Evolutionary conservation across 2,888 invertebrate species (phyloP).

Genomic region (Eristalis pertinax): DNA sequence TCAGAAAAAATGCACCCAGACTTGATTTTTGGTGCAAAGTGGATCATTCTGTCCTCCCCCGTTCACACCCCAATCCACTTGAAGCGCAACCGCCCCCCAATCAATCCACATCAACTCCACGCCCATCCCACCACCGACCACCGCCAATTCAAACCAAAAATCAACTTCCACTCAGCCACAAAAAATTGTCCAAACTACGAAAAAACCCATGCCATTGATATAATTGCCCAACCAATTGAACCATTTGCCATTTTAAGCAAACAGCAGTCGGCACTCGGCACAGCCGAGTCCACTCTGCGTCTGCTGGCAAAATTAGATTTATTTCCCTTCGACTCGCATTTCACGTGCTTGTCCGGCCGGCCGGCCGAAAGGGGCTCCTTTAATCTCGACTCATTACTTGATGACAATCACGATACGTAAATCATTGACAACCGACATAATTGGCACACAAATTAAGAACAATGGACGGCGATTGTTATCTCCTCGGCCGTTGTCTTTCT

Average conservation of each 20-base stretch:
- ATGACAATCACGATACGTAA: constrained; percentile 48
- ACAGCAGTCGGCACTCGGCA: constrained; percentile 6
- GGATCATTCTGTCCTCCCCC: too few species aligned
- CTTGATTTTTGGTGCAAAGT: too few species aligned
- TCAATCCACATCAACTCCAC: too few species aligned
- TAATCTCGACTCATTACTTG: constrained; percentile 41
- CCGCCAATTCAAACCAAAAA: not conserved
- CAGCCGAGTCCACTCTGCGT: constrained; percentile 13
- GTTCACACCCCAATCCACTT: too few species aligned
- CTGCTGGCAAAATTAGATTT: not conserved
- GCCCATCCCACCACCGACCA: too few species aligned
- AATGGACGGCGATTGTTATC: constrained; percentile 42
- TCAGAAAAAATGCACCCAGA: too few species aligned
- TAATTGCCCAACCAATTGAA: constrained; percentile 60
- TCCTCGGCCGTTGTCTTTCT: not conserved
- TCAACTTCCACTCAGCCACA: constrained; percentile 19
- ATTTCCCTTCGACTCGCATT: constrained; percentile 17
- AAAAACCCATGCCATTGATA: constrained; percentile 32
- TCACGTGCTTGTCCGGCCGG: not conserved
- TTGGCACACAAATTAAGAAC: constrained; percentile 52
- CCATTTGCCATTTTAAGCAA: constrained; percentile 58
- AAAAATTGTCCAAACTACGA: not conserved
- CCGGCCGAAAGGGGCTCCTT: not conserved
- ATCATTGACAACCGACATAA: constrained; percentile 49
- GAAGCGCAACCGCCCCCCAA: too few species aligned